phyloP scores from a whole-genome alignment of 2,797 vertebrate genomes.

The Aplochiton taeniatus region DNA sequence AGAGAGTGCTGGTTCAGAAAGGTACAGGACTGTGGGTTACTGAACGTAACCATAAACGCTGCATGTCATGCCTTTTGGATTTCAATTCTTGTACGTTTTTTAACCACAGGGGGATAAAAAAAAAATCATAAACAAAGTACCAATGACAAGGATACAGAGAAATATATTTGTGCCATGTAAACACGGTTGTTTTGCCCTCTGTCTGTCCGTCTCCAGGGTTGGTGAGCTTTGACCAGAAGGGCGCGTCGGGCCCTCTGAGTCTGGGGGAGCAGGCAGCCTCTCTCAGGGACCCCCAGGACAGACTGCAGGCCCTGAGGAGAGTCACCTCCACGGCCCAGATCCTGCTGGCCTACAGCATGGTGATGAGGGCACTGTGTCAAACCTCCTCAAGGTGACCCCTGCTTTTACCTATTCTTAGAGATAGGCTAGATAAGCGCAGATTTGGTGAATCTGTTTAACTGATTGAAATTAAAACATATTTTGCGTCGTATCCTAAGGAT shows the following conservation, averaged over 20 bases:
- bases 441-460: too few species aligned
- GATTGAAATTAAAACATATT: too few species aligned
- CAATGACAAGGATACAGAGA: too few species aligned
- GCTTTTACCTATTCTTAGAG: too few species aligned
- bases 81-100: too few species aligned
- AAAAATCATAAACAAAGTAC: too few species aligned
- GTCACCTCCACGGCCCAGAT: conserved; percentile 81
- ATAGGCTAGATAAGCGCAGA: conserved; percentile 28
- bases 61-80: too few species aligned
- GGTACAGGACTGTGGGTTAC: conserved; percentile 48
- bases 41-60: too few species aligned
- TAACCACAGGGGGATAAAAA: too few species aligned
- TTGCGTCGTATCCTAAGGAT: too few species aligned
- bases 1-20: conserved; percentile 56
- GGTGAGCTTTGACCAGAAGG: conserved; percentile 67
- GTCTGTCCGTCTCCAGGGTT: conserved; percentile 54
- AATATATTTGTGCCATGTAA: too few species aligned
- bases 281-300: conserved; percentile 76
- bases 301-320: conserved; percentile 76
- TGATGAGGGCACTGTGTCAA: conserved; percentile 80
- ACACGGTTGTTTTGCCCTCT: background rate
- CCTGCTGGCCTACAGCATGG: conserved; percentile 80
- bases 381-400: conserved; percentile 68
- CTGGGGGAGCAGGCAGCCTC: conserved; percentile 80
- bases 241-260: conserved; percentile 57